Evolutionary conservation across 2,797 vertebrate species (phyloP).

Genomic region (Siniperca scherzeri): DNA sequence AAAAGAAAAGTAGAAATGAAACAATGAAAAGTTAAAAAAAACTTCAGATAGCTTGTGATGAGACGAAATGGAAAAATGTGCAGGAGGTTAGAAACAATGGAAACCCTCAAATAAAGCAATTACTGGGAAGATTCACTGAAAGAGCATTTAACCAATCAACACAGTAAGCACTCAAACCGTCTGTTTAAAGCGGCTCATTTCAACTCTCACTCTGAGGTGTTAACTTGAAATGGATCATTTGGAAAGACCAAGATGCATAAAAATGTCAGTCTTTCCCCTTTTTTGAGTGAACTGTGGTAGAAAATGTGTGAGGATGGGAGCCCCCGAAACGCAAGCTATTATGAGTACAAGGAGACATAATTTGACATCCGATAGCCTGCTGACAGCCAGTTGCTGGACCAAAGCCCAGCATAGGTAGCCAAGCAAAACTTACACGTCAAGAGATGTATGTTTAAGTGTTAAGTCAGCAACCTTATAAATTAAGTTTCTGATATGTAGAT

Average conservation of each 20-base stretch:
- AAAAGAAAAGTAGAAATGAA: not conserved
- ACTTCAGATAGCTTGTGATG: constrained; percentile 3
- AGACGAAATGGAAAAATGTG: constrained; percentile 5
- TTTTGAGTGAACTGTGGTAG: not conserved
- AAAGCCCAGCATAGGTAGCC: not conserved
- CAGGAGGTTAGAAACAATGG: not conserved
- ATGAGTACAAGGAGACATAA: not conserved
- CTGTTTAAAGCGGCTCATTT: constrained; percentile 4
- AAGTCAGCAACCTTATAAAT: not conserved
- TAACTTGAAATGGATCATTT: constrained; percentile 2
- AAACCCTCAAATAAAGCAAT: constrained; percentile 8
- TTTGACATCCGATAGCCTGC: not conserved
- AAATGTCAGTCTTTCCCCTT: not conserved
- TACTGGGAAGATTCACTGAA: not conserved
- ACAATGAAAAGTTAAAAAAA: not conserved
- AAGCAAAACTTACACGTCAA: not conserved
- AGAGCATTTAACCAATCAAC: constrained; percentile 2
- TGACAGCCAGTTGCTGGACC: not conserved
- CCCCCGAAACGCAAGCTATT: not conserved
- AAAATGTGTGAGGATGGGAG: not conserved
- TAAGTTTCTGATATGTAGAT: not conserved
- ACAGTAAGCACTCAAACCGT: no score
- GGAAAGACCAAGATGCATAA: not conserved
- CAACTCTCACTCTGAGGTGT: not conserved
- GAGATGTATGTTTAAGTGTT: no score